Evolutionary conservation across 2,888 invertebrate genomes (phyloP), one percentile per base, ranked within the genome.

Genomic region (Ectropis crepuscularia): DNA sequence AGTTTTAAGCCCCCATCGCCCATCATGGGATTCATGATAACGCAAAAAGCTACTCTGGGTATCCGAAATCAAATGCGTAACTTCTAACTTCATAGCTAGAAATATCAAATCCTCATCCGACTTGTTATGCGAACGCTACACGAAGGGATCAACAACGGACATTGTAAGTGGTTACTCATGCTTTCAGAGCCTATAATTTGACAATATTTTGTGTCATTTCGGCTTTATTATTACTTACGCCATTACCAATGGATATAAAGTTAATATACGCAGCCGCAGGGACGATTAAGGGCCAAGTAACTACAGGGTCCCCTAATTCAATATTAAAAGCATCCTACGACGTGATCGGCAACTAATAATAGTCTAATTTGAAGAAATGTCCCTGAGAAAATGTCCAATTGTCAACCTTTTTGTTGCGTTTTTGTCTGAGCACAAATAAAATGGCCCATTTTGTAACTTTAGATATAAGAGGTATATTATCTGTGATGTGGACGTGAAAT

Each of bases 191-290:
- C 91, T 92, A 92, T 92, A 92, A 92, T 92, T 92, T 92, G 90
- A 92, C 92, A 92, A 92, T 92, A 92, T 92, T 92, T 92, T 92
- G 92, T 92, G 92, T 92, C 92, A 92, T 92, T 92, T 92, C 86
- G 90, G 86, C 87, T 89, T 92, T 90, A 90, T 90, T 91, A 92
- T 92, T 92, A 92, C 92, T 90, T 90, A 88, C 83, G 89, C 84
- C 87, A 91, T 92, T 90, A 92, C 90, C 81, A 79, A 87, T 87
- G 88, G 91, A 90, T 91, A 89, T 88, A 89, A 88, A 80, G 86
- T 86, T 92, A 88, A 91, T 90, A 90, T 86, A 81, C 81, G 85
- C 86, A 84, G 81, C 81, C 64, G 78, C 83, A 82, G 83, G 76
- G 64, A 39, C 90, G 92, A 92, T 92, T 92, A 92, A 89, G 91